These are phyloP conservation scores for Dione juno DNA, from an alignment of 2,888 invertebrate species.

Conservation along the genomic window DNA sequence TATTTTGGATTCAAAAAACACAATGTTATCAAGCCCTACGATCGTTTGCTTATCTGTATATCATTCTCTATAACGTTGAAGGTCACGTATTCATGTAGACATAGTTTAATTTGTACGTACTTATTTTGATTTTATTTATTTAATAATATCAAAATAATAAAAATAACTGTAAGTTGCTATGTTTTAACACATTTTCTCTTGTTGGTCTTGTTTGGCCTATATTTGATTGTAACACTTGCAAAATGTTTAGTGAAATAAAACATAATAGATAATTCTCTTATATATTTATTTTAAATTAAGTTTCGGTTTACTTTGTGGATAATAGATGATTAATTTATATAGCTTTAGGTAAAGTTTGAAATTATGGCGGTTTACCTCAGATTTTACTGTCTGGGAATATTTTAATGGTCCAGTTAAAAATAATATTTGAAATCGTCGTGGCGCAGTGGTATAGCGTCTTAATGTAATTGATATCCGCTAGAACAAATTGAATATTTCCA, in stretches of 20 bases:
- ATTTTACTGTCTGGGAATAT: neutral
- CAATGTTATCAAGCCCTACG: neutral
- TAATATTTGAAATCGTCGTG: neutral
- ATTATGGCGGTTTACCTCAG: neutral
- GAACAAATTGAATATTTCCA: too few species aligned
- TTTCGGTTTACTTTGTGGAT: neutral
- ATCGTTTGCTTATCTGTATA: conserved; percentile 3
- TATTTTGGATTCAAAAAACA: neutral
- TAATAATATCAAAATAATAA: too few species aligned
- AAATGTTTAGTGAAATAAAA: too few species aligned
- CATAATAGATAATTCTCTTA: too few species aligned
- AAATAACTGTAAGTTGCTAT: too few species aligned
- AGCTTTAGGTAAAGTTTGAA: neutral
- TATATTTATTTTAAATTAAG: neutral
- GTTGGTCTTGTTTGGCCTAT: too few species aligned
- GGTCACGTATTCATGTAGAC: neutral
- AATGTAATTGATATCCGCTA: too few species aligned
- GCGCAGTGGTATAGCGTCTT: too few species aligned
- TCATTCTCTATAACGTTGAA: neutral
- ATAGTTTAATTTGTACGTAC: neutral
- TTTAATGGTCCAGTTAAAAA: neutral
- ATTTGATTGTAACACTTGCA: too few species aligned
- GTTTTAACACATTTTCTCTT: too few species aligned
- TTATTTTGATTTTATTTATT: neutral
- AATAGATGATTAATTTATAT: neutral